phyloP scores from a whole-genome alignment of 2,888 invertebrate genomes.

The Eristalis intricaria region DNA sequence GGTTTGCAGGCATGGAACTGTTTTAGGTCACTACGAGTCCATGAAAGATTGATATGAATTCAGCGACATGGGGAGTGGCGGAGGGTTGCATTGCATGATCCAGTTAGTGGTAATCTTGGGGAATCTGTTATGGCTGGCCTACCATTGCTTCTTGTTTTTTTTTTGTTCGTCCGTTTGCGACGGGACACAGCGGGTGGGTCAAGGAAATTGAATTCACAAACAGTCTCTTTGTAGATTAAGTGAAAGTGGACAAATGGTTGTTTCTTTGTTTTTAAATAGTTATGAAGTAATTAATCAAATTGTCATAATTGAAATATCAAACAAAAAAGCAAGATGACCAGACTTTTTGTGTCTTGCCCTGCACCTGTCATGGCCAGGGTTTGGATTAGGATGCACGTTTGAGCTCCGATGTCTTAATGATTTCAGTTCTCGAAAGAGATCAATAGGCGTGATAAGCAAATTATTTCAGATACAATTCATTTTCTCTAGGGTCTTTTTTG shows the following conservation, averaged over 20 bases:
- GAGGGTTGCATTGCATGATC: conserved; percentile 36
- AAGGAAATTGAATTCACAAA: conserved; percentile 21
- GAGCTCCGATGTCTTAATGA: neutral
- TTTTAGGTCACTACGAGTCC: conserved; percentile 29
- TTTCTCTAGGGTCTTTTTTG: no score
- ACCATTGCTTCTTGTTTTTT: conserved; percentile 14
- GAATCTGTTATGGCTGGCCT: conserved; percentile 47
- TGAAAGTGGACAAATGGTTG: conserved; percentile 4
- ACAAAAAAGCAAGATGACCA: neutral
- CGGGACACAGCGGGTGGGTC: conserved; percentile 31
- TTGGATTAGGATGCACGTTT: neutral
- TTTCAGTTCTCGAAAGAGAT: neutral
- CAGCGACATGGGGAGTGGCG: neutral
- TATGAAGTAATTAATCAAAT: conserved; percentile 47
- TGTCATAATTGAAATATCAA: conserved; percentile 20
- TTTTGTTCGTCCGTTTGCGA: neutral
- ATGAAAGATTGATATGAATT: conserved; percentile 31
- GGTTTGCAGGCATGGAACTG: conserved; percentile 41
- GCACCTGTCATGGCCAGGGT: neutral
- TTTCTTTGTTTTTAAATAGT: conserved; percentile 13
- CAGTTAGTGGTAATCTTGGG: conserved; percentile 48
- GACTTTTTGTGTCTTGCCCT: neutral
- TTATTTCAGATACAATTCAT: no score
- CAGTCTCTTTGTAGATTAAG: neutral
- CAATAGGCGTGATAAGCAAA: neutral